These are phyloP conservation scores for Norana najaformis DNA, from an alignment of 2,888 invertebrate genomes.

Conservation along the genomic window DNA sequence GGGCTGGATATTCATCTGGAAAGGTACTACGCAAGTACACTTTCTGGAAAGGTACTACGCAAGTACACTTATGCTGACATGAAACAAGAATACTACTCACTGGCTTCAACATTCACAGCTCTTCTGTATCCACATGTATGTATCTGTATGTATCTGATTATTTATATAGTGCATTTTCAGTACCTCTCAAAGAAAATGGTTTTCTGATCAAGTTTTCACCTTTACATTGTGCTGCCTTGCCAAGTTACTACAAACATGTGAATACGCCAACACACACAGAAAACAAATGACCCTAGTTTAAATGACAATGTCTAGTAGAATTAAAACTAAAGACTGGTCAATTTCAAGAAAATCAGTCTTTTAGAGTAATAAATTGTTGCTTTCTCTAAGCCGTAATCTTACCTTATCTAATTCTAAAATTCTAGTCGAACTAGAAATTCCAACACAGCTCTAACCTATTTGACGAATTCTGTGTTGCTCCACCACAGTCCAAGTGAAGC, in stretches of 20 bases:
- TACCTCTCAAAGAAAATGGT: not conserved
- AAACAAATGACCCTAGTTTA: not conserved
- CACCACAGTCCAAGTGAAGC: not conserved
- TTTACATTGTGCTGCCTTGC: too few relatives aligned
- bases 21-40: too few relatives aligned
- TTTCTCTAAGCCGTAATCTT: too few relatives aligned
- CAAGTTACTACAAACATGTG: not conserved
- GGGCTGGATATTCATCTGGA: not conserved
- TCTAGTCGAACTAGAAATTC: too few relatives aligned
- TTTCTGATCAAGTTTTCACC: too few relatives aligned
- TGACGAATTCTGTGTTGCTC: not conserved
- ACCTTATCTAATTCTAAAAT: not conserved
- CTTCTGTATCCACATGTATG: not conserved
- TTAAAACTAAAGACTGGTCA: not conserved
- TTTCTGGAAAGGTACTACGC: too few relatives aligned
- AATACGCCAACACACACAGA: not conserved
- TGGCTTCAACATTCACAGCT: not conserved
- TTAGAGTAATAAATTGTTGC: too few relatives aligned
- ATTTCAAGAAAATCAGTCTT: too few relatives aligned
- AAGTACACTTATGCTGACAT: not conserved
- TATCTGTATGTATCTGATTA: not conserved
- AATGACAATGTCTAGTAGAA: too few relatives aligned
- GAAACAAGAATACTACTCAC: not conserved
- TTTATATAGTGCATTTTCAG: too few relatives aligned
- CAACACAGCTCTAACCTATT: not conserved